Percentiles rank a stretch among this genome's conserved stretches.
Evolutionary conservation across 2,113 vertebrate species (phyloP).

Genomic region (Archilochus colubris): DNA sequence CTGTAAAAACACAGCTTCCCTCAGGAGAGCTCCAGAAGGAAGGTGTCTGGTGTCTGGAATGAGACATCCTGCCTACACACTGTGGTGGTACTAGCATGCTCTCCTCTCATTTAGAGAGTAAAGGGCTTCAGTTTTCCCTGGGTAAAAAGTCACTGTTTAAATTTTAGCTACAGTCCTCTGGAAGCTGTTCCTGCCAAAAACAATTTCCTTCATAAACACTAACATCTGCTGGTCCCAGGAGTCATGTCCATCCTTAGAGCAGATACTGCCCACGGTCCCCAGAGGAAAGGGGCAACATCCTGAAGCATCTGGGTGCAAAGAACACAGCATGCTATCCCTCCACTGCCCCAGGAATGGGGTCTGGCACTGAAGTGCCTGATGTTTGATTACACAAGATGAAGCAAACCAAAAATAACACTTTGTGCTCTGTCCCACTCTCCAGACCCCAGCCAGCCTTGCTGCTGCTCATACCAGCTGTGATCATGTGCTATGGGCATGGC

Average conservation of each 20-base stretch:
- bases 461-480: fast-evolving
- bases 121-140: not conserved
- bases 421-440: fast-evolving
- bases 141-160: not conserved
- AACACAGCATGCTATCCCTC: fast-evolving
- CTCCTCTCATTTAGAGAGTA: not conserved
- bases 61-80: not conserved
- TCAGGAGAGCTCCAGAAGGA: not conserved
- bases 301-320: fast-evolving
- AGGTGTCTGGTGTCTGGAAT: not conserved
- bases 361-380: not conserved
- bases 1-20: fast-evolving
- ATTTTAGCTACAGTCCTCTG: not conserved
- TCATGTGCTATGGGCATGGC: fast-evolving
- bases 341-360: fast-evolving
- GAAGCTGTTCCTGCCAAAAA: not conserved
- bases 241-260: not conserved
- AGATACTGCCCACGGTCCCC: no score
- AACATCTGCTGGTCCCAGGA: not conserved
- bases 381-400: not conserved
- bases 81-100: not conserved
- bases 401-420: fast-evolving
- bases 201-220: not conserved
- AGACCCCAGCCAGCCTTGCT: fast-evolving
- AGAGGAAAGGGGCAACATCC: not conserved